Base-by-base conservation (phyloP, 2,888 invertebrate species). In the Agrotis segetum region DNA sequence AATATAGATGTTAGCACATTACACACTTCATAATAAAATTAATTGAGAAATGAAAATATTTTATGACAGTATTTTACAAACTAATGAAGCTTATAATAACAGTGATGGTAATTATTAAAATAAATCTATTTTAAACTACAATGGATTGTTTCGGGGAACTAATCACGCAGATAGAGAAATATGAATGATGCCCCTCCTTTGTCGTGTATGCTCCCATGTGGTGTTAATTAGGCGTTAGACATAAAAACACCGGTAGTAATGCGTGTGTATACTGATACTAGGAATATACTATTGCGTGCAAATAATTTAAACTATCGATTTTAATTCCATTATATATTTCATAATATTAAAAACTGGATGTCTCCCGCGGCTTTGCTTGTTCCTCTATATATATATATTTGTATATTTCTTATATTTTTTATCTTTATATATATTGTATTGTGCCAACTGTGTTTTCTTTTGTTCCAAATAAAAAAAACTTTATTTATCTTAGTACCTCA, bases 131-230 rank as follows among this genome's bases (percentile, higher is more conserved):
- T 40, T 40, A 40, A 40, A 0, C 44, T 64, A 61, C 61, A 59
- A 77, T 58, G 13, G 61, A 68, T 71, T 72, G 56, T 81, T 82
- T 80, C 67, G 68, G 40, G 19, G 69, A 81, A 78, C 49, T 64
- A 79, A 72, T 77, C 77, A 85, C 82, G 76, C 73, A 89, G 86
- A 83, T 85, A 85, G 62, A 66, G 77, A 83, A 84, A 83, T 88
- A 91, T 92, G 90, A 92, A 84, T 87, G 85, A 90, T 89, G 73
- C 17, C 89, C 80, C 89, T 87, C 91, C 91, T 89, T 76, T 86
- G 83, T 87, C 87, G 77, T 91, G 91, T 92, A 88, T 88, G 89
- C 89, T 87, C 86, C 87, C 95, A 95, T 92, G 92, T 95, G 95
- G 87, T 81, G 85, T 90, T 95, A 92, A 95, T 95, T 94, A 94